Conservation (phyloP, 2,113 vertebrate genomes). For the Saguinus imperator region DNA sequence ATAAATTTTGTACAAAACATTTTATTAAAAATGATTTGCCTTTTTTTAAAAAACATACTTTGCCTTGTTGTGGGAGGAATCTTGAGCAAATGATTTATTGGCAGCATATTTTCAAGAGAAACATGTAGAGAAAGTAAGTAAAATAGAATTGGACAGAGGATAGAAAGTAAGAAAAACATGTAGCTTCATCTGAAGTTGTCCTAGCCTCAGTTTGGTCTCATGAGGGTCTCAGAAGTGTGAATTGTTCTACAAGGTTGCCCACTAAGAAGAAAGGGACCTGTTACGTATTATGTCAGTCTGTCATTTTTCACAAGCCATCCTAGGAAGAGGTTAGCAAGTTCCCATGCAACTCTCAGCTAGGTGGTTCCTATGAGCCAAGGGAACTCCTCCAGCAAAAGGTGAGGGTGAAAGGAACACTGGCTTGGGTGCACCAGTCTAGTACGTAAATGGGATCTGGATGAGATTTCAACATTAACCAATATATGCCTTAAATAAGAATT, state of each 20-base stretch:
- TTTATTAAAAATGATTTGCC: not conserved
- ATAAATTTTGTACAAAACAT: not conserved
- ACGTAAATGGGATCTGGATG: too few relatives aligned
- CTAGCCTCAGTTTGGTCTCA: not conserved
- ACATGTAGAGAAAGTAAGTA: not conserved
- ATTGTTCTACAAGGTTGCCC: not conserved
- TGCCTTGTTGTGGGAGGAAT: not conserved
- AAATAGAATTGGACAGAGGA: not conserved
- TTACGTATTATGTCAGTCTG: not conserved
- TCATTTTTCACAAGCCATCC: not conserved
- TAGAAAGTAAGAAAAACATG: not conserved
- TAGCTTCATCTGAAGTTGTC: not conserved
- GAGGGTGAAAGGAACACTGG: too few relatives aligned
- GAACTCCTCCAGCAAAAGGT: not conserved
- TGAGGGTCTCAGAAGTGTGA: not conserved
- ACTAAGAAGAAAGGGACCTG: not conserved
- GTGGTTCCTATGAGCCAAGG: not conserved
- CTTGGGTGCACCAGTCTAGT: too few relatives aligned
- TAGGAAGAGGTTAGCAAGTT: not conserved
- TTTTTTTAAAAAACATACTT: not conserved
- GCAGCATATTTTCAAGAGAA: not conserved
- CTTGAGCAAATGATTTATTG: conserved; percentile 17
- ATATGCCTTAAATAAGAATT: not conserved
- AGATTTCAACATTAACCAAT: not conserved
- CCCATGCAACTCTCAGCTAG: not conserved